A percentile compares a stretch with the other conserved stretches of the same genome.
Evolutionary conservation across 2,797 vertebrate species (phyloP).

Genomic region (Pseudochaenichthys georgianus): DNA sequence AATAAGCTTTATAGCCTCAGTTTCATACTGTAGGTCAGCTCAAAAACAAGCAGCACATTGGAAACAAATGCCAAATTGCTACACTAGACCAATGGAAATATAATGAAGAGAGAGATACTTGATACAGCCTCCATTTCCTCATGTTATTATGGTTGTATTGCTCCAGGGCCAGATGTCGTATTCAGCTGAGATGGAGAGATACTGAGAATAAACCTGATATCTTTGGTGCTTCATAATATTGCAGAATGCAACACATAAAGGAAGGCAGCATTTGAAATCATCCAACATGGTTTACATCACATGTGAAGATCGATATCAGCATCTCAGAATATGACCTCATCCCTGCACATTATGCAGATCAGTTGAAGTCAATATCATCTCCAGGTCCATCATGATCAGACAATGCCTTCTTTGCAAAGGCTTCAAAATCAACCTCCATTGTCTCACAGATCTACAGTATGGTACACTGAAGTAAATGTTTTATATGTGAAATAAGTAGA

Average conservation of each 20-base stretch:
- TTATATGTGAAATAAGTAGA: too few relatives aligned
- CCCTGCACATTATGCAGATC: constrained; percentile 23
- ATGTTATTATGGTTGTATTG: constrained; percentile 50
- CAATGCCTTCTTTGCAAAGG: neutral
- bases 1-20: constrained; percentile 34
- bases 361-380: constrained; percentile 22
- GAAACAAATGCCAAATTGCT: constrained; percentile 51
- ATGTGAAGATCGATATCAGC: constrained; percentile 21
- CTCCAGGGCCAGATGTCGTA: constrained; percentile 73
- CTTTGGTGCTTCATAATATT: constrained; percentile 34
- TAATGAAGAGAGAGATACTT: constrained; percentile 48
- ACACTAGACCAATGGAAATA: constrained; percentile 45
- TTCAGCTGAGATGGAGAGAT: constrained; percentile 69
- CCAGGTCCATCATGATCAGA: neutral
- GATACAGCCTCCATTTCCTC: constrained; percentile 56
- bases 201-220: constrained; percentile 67
- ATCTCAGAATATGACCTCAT: constrained; percentile 26
- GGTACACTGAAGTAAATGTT: neutral
- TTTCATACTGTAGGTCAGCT: constrained; percentile 51
- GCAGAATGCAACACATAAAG: constrained; percentile 14
- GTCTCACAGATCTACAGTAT: neutral
- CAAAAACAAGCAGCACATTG: constrained; percentile 38
- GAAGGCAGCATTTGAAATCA: constrained; percentile 20
- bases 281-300: constrained; percentile 2
- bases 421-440: neutral